Percentiles rank a stretch among this genome's conserved stretches.
These are phyloP conservation scores for Ranitomeya imitator DNA, from an alignment of 2,113 vertebrate genomes.

Conservation along the genomic window DNA sequence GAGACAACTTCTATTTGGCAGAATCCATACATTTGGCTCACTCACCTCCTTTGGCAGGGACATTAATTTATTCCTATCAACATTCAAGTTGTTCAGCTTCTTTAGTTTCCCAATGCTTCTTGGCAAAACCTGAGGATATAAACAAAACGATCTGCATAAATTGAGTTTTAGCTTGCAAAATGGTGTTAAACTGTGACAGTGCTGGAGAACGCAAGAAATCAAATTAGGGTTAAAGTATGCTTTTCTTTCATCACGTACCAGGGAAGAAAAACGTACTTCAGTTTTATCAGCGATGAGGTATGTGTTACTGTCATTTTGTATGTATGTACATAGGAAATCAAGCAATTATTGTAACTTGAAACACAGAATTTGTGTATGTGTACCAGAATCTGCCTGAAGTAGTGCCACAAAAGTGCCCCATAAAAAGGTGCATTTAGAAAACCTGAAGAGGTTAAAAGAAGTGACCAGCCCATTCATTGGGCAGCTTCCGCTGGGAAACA, in stretches of 20 bases:
- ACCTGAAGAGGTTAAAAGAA: too few relatives aligned
- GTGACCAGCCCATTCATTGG: too few relatives aligned
- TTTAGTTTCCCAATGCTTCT: slow-evolving; percentile 93
- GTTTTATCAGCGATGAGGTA: too few relatives aligned
- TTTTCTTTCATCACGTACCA: background rate
- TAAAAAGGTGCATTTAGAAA: too few relatives aligned
- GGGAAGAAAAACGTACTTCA: background rate
- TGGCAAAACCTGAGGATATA: slow-evolving; percentile 80
- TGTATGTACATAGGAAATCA: too few relatives aligned
- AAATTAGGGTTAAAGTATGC: background rate
- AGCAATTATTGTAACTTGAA: too few relatives aligned
- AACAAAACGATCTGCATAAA: slow-evolving; percentile 51
- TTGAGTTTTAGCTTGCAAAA: background rate
- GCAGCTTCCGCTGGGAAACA: too few relatives aligned
- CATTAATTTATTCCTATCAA: slow-evolving; percentile 90
- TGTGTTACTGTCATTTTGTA: too few relatives aligned
- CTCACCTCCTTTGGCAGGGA: slow-evolving; percentile 95
- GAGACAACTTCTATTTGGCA: background rate
- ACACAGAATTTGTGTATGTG: too few relatives aligned
- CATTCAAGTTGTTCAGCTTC: slow-evolving; percentile 94
- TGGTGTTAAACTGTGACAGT: background rate
- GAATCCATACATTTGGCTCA: slow-evolving; percentile 26
- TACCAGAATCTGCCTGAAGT: too few relatives aligned
- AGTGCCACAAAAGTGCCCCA: too few relatives aligned
- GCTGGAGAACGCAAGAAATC: background rate